Base-by-base conservation (phyloP, 2,888 invertebrate species). In the Leptothorax acervorum region DNA sequence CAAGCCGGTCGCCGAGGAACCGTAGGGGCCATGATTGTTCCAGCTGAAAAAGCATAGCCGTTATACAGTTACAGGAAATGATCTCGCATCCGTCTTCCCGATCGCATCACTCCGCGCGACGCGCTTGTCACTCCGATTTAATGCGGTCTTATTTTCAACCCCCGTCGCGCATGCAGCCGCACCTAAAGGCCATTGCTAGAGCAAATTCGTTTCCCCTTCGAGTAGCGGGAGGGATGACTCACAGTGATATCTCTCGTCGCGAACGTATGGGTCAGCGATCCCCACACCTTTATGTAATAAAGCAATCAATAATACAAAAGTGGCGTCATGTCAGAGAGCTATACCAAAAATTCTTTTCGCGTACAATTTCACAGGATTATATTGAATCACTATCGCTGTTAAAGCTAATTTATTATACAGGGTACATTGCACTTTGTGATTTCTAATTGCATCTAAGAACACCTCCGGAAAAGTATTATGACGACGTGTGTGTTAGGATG, bases 31-130 rank as follows among this genome's bases (percentile, higher is more conserved):
- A 23, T 70, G 87, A 87, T 87, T 90, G 87, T 88, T 88, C 88
- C 85, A 85, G 85, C 84, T 90, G 90, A 85, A 85, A 88, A 88
- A 88, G 85, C 90, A 85, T 85, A 85, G 82, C 84, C 82, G 85
- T 89, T 90, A 90, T 79, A 87, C 86, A 78, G 87, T 87, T 87
- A 85, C 85, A 55, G 87, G 85, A 86, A 90, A 90, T 88, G 88
- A 84, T 83, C 87, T 90, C 85, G 82, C 83, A 82, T 85, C 76
- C 62, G 66, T 70, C 60, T 57, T 85, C 71, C 85, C 81, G 79
- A 83, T 85, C 79, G 87, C 83, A 85, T 85, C 86, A 82, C 83
- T 85, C 79, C 42, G 12, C 82, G 78, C 83, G 83, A 89, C 71
- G 76, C 71, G 57, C 35, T 48, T 31, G 57, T 74, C 82, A 28